Evolutionary conservation across 1,140 invertebrate species (phyloP), one percentile per base, ranked within the genome.

Genomic region (Pseudachorutes palmiensis): DNA sequence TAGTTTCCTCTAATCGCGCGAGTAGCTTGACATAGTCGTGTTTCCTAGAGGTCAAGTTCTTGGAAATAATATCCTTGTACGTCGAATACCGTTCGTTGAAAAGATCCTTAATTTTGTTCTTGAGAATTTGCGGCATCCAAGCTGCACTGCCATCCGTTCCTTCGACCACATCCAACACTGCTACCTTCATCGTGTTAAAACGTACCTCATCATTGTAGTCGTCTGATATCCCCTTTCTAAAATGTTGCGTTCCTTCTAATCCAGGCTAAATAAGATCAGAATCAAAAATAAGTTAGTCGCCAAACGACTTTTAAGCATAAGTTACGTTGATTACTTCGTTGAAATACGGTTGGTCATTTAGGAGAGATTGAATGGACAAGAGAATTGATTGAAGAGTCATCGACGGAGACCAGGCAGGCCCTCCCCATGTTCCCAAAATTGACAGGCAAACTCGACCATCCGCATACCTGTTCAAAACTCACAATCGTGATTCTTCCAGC

Each of bases 361-460:
- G 74, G 14, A 85, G 74, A 55, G 81, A 83, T 75, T 85, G 83
- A 63, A 85, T 84, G 19, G 83, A 84, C 22, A 85, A 79, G 9
- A 85, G 77, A 33, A 84, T 78, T 75, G 80, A 82, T 3, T 81
- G 80, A 29, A 85, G 71, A 74, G 79, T 82, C 70, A 81, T 80
- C 12, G 83, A 83, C 22, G 83, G 83, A 75, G 80, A 84, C 84
- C 84, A 85, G 0, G 80, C 76, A 28, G 84, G 84, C 30, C 83
- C 84, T 16, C 77, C 76, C 83, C 83, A 85, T 22, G 84, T 85
- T 82, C 84, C 84, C 48, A 86, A 72, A 72, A 86, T 84, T 68
- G 83, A 85, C 12, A 86, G 77, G 74, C 84, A 86, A 32, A 86
- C 82, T 79, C 86, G 86, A 19, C 85, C 85, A 75, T 81, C 82